Percentiles rank a stretch among this genome's conserved stretches.
Conservation (phyloP, 2,113 vertebrate genomes). For the Lophotis ruficrista region DNA sequence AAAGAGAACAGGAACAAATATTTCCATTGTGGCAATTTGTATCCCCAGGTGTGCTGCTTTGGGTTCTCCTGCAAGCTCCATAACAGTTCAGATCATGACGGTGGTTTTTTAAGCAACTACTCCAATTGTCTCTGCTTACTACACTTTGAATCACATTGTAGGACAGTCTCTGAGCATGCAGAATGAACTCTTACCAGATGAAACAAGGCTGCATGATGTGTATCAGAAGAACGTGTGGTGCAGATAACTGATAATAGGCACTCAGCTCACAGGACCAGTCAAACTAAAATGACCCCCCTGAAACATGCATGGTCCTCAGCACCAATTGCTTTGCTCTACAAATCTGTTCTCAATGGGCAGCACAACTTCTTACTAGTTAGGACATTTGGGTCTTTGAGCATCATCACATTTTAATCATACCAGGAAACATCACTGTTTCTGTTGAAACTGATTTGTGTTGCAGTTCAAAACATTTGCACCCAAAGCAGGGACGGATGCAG, state of each 20-base stretch:
- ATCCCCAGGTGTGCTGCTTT: not conserved
- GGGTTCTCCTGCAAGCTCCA: not conserved
- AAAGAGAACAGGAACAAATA: not conserved
- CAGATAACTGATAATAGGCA: not conserved
- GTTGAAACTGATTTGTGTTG: not conserved
- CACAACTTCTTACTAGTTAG: not conserved
- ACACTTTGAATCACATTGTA: not conserved
- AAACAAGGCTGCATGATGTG: not conserved
- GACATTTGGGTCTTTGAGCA: not conserved
- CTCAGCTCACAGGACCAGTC: not conserved
- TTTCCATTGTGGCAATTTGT: not conserved
- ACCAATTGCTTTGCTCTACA: not conserved
- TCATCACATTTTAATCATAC: not conserved
- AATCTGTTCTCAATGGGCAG: not conserved
- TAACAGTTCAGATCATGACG: not conserved
- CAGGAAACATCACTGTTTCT: not conserved
- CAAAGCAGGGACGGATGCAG: not conserved
- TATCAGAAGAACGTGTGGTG: not conserved
- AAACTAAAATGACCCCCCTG: not conserved
- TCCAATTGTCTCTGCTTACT: not conserved
- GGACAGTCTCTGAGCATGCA: not conserved
- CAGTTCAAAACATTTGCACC: not conserved
- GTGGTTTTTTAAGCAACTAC: not conserved
- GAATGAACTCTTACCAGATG: not conserved
- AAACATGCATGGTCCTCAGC: not conserved